Conservation (phyloP, 2,888 invertebrate species). For the Hipparchia sbordonii region DNA sequence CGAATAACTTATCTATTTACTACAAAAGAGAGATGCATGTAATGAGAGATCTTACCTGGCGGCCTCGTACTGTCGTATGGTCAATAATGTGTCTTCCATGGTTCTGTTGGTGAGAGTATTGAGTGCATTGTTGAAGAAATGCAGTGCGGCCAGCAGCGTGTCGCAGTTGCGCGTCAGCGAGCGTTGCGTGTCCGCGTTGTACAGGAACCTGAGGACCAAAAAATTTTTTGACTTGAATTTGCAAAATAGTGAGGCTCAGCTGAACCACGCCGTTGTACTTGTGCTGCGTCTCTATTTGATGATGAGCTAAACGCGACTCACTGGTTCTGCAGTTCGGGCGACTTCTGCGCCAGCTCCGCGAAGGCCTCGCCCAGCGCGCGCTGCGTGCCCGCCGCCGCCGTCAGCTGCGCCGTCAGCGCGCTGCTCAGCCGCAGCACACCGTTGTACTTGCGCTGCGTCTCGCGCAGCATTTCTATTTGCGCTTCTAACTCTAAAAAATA, state of each 20-base stretch:
- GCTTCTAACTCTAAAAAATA: slow-evolving; percentile 90
- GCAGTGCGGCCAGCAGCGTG: slow-evolving; percentile 94
- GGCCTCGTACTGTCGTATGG: slow-evolving; percentile 84
- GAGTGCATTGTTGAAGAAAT: slow-evolving; percentile 97
- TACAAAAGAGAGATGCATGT: no score
- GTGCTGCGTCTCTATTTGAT: slow-evolving; percentile 95
- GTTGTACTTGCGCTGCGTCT: slow-evolving; percentile 96
- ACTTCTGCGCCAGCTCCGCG: slow-evolving; percentile 97
- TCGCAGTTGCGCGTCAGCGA: slow-evolving; percentile 96
- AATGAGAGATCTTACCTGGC: slow-evolving; percentile 68
- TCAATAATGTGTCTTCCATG: slow-evolving; percentile 95
- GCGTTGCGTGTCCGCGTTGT: slow-evolving; percentile 98
- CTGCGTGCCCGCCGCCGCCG: slow-evolving; percentile 89
- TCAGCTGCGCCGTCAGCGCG: slow-evolving; percentile 90
- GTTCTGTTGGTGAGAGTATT: slow-evolving; percentile 98
- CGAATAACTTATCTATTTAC: no score
- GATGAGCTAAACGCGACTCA: slow-evolving; percentile 41
- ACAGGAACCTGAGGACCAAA: slow-evolving; percentile 85
- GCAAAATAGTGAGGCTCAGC: slow-evolving; percentile 83
- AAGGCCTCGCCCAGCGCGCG: slow-evolving; percentile 96
- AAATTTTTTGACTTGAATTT: neutral
- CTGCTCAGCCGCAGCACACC: slow-evolving; percentile 93
- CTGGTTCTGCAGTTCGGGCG: slow-evolving; percentile 95
- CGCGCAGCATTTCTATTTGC: slow-evolving; percentile 95
- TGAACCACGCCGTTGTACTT: slow-evolving; percentile 95